A percentile compares a stretch with the other conserved stretches of the same genome.
Conservation (phyloP, 1,140 invertebrate species). For the Meloidogyne floridensis region DNA sequence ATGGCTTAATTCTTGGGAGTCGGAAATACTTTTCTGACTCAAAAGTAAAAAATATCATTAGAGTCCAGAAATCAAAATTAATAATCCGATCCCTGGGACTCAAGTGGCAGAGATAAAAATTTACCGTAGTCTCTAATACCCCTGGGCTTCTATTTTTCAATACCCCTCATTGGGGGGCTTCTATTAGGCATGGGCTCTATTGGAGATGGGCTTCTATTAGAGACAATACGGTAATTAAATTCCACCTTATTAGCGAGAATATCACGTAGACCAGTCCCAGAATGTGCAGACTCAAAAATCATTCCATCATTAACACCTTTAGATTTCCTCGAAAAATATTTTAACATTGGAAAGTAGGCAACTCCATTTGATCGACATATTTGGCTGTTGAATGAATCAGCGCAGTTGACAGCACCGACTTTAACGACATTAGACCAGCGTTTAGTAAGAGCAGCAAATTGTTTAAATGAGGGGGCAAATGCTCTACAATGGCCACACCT, state of each 20-base stretch:
- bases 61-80: too few relatives aligned
- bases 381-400: conserved; percentile 61
- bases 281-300: conserved; percentile 58
- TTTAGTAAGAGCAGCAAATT: conserved; percentile 56
- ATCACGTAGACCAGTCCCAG: conserved; percentile 57
- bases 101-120: too few relatives aligned
- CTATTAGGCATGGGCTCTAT: too few relatives aligned
- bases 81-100: too few relatives aligned
- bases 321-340: conserved; percentile 62
- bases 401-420: conserved; percentile 62
- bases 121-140: too few relatives aligned
- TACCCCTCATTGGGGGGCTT: too few relatives aligned
- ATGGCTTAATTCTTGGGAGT: too few relatives aligned
- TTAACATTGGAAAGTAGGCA: conserved; percentile 63
- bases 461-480: conserved; percentile 60
- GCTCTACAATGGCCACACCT: conserved; percentile 66
- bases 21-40: too few relatives aligned
- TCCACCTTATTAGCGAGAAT: conserved; percentile 51
- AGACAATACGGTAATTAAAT: too few relatives aligned
- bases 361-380: conserved; percentile 60
- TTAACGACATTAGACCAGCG: conserved; percentile 49
- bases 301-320: conserved; percentile 48
- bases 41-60: too few relatives aligned
- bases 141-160: too few relatives aligned
- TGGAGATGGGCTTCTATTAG: too few relatives aligned